Conservation (phyloP, 2,888 invertebrate species). For the Allacma fusca region DNA sequence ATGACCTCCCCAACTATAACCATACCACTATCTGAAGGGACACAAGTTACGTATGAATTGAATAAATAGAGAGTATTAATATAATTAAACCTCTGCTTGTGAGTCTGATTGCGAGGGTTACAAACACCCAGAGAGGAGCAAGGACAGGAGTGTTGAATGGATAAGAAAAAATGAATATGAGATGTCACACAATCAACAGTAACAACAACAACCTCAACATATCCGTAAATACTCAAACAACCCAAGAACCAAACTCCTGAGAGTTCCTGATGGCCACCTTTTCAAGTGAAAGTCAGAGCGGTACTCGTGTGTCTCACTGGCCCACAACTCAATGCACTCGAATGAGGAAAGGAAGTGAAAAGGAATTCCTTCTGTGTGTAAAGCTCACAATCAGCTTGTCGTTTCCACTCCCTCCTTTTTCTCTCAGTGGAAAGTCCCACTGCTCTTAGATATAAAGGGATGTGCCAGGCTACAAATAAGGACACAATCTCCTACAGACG, state of each 20-base stretch:
- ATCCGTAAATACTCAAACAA: not conserved
- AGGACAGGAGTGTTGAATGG: not conserved
- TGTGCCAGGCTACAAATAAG: not conserved
- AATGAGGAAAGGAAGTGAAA: conserved; percentile 7
- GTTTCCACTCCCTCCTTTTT: conserved; percentile 31
- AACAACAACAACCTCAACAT: not conserved
- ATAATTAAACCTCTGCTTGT: not conserved
- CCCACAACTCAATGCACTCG: not conserved
- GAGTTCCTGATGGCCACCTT: not conserved
- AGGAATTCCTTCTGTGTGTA: not conserved
- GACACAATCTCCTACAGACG: not conserved
- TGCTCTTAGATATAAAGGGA: not conserved
- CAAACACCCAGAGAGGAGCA: not conserved
- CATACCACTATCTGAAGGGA: no score
- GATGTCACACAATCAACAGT: not conserved
- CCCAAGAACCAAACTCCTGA: not conserved
- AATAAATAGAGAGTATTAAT: not conserved
- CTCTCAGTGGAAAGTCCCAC: not conserved
- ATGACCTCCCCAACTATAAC: not conserved
- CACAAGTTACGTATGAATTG: no score
- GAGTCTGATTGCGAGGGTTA: not conserved
- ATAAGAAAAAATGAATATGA: conserved; percentile 1
- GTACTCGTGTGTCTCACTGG: not conserved
- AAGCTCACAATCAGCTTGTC: not conserved
- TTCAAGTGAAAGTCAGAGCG: conserved; percentile 11